Conservation (phyloP, 1,140 invertebrate genomes). For the Trichonephila clavata region DNA sequence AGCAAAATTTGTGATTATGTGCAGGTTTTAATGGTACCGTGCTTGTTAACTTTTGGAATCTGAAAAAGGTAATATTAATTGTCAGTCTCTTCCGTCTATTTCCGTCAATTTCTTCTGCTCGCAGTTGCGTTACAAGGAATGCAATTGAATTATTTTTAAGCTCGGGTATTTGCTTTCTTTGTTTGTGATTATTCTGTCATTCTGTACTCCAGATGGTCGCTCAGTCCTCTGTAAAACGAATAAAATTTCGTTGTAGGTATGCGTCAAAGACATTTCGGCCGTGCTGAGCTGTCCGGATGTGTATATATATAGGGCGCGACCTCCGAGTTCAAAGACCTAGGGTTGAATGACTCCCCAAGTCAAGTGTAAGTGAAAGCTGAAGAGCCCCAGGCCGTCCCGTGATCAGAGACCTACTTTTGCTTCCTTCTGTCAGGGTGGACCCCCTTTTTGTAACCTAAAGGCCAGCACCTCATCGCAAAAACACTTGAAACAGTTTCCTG, state of each 20-base stretch:
- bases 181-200: not conserved
- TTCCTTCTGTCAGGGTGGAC: slow-evolving; percentile 67
- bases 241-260: slow-evolving; percentile 52
- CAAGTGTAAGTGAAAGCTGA: slow-evolving; percentile 72
- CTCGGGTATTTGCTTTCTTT: not conserved
- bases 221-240: not conserved
- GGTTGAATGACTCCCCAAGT: slow-evolving; percentile 68
- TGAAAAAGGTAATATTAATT: no score
- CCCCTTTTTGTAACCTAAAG: slow-evolving; percentile 49
- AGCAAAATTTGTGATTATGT: no score
- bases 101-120: no score
- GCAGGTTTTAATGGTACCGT: no score
- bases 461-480: slow-evolving; percentile 39
- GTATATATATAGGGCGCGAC: slow-evolving; percentile 72
- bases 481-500: slow-evolving; percentile 28
- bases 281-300: slow-evolving; percentile 45
- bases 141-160: not conserved
- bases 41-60: no score
- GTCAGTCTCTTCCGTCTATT: no score
- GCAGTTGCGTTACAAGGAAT: not conserved
- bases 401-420: slow-evolving; percentile 69
- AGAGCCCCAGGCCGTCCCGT: slow-evolving; percentile 61
- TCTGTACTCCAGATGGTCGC: slow-evolving; percentile 20
- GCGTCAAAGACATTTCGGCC: slow-evolving; percentile 58
- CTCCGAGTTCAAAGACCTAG: slow-evolving; percentile 74